Conservation (phyloP, 2,113 vertebrate species). For the Saimiri boliviensis region DNA sequence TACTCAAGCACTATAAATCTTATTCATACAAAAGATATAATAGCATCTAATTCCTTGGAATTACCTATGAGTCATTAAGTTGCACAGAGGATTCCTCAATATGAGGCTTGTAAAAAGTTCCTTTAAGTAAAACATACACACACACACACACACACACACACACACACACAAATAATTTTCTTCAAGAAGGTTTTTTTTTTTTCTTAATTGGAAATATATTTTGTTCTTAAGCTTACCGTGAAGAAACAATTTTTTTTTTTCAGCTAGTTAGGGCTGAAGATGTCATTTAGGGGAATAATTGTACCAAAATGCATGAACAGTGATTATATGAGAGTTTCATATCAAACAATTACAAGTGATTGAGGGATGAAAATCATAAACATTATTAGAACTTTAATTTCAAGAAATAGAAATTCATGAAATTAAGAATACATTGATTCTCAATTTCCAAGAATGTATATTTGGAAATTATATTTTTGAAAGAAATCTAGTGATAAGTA, state of each 20-base stretch:
- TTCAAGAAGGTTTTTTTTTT: background rate
- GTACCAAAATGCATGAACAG: background rate
- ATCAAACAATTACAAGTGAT: background rate
- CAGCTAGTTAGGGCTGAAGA: background rate
- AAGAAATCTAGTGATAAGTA: background rate
- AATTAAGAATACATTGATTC: background rate
- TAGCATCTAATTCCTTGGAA: background rate
- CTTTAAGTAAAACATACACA: background rate
- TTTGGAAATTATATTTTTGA: background rate
- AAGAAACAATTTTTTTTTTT: background rate
- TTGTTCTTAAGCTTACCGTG: background rate
- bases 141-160: background rate
- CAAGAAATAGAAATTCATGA: background rate
- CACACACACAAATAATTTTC: background rate
- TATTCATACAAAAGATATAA: slow-evolving; percentile 20
- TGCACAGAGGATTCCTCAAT: background rate
- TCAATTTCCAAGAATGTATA: background rate
- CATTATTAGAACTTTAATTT: background rate
- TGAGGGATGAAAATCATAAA: background rate
- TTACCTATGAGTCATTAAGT: background rate
- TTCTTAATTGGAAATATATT: background rate
- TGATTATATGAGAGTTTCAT: background rate
- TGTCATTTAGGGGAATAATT: background rate
- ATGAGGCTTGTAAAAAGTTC: background rate
- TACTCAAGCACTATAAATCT: background rate